Evolutionary conservation across 1,140 invertebrate genomes (phyloP).

Genomic region (Drosophila guanche): DNA sequence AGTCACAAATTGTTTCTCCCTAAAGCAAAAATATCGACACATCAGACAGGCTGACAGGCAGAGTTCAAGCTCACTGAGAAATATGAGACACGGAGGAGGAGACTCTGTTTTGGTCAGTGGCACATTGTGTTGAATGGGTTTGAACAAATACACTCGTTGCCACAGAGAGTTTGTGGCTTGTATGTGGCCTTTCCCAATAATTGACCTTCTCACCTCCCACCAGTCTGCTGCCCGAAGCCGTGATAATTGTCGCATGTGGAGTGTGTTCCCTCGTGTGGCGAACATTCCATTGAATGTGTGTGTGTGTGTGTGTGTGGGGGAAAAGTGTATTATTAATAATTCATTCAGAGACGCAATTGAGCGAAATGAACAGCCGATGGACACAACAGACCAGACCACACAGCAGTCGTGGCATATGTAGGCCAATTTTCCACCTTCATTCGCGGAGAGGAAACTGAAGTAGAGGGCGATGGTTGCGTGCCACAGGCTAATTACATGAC

Average conservation of each 20-base stretch:
- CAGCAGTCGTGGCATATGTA: conserved; percentile 10
- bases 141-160: conserved; percentile 42
- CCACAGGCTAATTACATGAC: conserved; percentile 64
- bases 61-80: conserved; percentile 8
- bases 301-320: neutral
- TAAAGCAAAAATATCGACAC: neutral
- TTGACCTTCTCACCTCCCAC: conserved; percentile 50
- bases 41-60: too few species aligned
- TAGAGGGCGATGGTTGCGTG: conserved; percentile 27
- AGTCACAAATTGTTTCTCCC: neutral
- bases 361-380: conserved; percentile 31
- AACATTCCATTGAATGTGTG: conserved; percentile 33
- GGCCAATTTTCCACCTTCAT: conserved; percentile 4
- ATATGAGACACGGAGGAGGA: conserved; percentile 25
- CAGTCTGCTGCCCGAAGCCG: neutral
- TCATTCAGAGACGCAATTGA: conserved; percentile 63
- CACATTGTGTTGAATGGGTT: conserved; percentile 7
- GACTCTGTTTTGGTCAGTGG: conserved; percentile 22
- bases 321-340: conserved; percentile 72
- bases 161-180: conserved; percentile 1
- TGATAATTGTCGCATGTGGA: conserved; percentile 49
- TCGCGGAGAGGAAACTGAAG: too few species aligned
- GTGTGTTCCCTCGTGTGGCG: conserved; percentile 29
- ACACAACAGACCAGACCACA: neutral
- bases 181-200: conserved; percentile 66